Evolutionary conservation across 1,140 invertebrate species (phyloP).

Genomic region (Maconellicoccus hirsutus): DNA sequence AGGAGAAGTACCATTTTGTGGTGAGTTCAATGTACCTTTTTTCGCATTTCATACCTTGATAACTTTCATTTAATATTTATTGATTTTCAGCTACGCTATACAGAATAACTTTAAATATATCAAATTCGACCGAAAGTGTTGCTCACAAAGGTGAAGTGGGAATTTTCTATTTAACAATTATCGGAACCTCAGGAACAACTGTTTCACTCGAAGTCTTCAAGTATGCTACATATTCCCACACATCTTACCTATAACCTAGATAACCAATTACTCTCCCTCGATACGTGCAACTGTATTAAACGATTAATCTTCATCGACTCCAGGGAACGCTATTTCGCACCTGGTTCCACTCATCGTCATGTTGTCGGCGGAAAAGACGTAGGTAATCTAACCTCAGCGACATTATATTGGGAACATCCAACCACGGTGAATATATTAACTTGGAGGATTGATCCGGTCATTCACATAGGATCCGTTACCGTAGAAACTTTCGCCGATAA

Average conservation of each 20-base stretch:
- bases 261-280: no score
- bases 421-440: slow-evolving; percentile 69
- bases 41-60: neutral
- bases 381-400: slow-evolving; percentile 46
- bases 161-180: slow-evolving; percentile 49
- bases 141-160: slow-evolving; percentile 67
- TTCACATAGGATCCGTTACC: slow-evolving; percentile 55
- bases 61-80: neutral
- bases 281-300: no score
- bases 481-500: slow-evolving; percentile 38
- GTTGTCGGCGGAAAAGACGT: slow-evolving; percentile 54
- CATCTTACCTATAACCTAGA: no score
- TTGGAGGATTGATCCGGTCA: slow-evolving; percentile 60
- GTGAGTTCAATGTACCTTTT: slow-evolving; percentile 44
- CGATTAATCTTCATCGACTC: slow-evolving; percentile 15
- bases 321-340: slow-evolving; percentile 47
- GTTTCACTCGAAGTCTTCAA: slow-evolving; percentile 29
- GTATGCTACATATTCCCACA: slow-evolving; percentile 24
- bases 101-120: slow-evolving; percentile 56
- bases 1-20: slow-evolving; percentile 53
- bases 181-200: slow-evolving; percentile 47
- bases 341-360: slow-evolving; percentile 53
- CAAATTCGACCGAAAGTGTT: slow-evolving; percentile 54
- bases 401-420: slow-evolving; percentile 64
- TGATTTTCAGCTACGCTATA: slow-evolving; percentile 55